Evolutionary conservation across 2,113 vertebrate genomes (phyloP), one percentile per base, ranked within the genome.

Genomic region (Felis chaus): DNA sequence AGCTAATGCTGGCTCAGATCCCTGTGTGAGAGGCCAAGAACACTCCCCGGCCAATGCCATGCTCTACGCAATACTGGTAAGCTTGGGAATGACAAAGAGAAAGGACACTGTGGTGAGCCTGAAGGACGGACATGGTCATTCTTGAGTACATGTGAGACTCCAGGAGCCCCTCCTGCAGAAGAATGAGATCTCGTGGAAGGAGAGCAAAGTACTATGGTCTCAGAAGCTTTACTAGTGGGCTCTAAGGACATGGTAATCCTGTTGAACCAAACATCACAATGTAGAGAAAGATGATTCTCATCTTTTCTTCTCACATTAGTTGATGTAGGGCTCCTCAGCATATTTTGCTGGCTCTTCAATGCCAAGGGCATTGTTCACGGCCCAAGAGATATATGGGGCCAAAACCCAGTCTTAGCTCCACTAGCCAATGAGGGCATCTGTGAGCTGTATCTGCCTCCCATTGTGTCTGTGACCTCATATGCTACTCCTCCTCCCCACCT

Each of bases 111-210:
- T 39, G 39, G 71, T 0, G 12, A 76, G 18, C 39, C 19, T 19
- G 63, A 31, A 45, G 21, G 45, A 80, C 36, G 1, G 5, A 27
- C 3, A 1, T 0, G 2, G 14, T 27, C 5, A 4, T 57, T n/a
- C 48, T 15, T 1, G 4, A 84, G 61, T 25, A 36, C 36, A 15
- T 23, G 7, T 11, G 48, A 55, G 76, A 21, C n/a, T 14, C 39
- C 48, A 76, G 33, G 57, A 81, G 69, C 12, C n/a, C 31, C 61
- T 41, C 1, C 21, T 3, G 21, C 29, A 53, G 83, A 61, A 69
- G 39, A 31, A 27, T 19, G 31, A 33, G 7, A 3, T 61, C 68
- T 53, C 10, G 2, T 2, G 36, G 61, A 90, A 96, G 10, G 29
- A 88, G 4, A 14, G 4, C 2, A 2, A 27, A 63, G 69, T 13